Evolutionary conservation across 2,113 vertebrate genomes (phyloP).

Genomic region (Aspiorhynchus laticeps): DNA sequence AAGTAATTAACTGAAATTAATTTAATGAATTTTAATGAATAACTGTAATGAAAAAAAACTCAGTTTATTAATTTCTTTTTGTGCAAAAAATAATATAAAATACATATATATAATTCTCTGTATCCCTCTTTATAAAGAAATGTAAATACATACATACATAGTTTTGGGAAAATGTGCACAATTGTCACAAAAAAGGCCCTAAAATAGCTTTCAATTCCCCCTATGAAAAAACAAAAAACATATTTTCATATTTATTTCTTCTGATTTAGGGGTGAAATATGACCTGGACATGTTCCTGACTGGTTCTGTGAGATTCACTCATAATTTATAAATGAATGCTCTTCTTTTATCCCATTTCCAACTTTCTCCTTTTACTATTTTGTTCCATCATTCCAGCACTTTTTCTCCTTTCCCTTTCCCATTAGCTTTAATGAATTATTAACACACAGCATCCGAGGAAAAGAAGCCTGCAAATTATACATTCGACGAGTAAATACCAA

Average conservation of each 20-base stretch:
- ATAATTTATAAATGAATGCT: not conserved
- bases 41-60: not conserved
- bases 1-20: too few species aligned
- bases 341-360: not conserved
- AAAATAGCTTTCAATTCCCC: not conserved
- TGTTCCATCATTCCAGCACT: conserved; percentile 38
- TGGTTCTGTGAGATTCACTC: not conserved
- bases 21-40: not conserved
- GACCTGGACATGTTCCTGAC: not conserved
- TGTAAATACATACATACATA: too few species aligned
- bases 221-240: too few species aligned
- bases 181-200: not conserved
- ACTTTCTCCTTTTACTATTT: not conserved
- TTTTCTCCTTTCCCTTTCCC: conserved; percentile 15
- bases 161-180: too few species aligned
- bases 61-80: too few species aligned
- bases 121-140: too few species aligned
- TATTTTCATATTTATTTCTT: not conserved
- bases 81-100: too few species aligned
- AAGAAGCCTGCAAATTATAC: conserved; percentile 12
- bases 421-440: not conserved
- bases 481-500: conserved; percentile 26
- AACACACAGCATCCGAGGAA: not conserved
- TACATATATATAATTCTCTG: too few species aligned
- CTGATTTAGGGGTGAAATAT: not conserved